A percentile compares a stretch with the other conserved stretches of the same genome.
These are phyloP conservation scores for Neelides sp. DNA, from an alignment of 1,140 invertebrate genomes.

Conservation along the genomic window DNA sequence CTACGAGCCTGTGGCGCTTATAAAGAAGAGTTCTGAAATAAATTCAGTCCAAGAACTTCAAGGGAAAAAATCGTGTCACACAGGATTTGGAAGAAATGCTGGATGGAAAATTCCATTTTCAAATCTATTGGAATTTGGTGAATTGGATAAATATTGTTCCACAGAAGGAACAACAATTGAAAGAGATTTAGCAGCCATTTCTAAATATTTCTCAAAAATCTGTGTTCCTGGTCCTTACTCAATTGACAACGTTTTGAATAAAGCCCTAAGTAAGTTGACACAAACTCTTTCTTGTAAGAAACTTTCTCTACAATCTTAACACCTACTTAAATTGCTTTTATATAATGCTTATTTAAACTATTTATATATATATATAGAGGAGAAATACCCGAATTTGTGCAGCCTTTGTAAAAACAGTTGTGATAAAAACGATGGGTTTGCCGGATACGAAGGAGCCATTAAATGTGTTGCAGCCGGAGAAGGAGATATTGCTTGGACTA, in stretches of 20 bases:
- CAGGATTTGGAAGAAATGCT: conserved; percentile 60
- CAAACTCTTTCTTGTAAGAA: neutral
- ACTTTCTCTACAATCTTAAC: neutral
- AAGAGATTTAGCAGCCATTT: conserved; percentile 57
- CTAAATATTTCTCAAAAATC: conserved; percentile 55
- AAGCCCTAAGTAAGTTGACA: conserved; percentile 52
- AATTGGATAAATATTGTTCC: conserved; percentile 51
- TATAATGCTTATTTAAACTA: too few relatives aligned
- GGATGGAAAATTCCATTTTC: conserved; percentile 42
- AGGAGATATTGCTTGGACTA: conserved; percentile 71
- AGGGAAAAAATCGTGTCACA: conserved; percentile 63
- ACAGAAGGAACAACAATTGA: conserved; percentile 51
- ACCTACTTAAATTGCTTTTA: neutral
- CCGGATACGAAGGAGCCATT: conserved; percentile 70
- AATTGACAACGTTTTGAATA: conserved; percentile 50
- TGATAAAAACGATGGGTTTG: conserved; percentile 64
- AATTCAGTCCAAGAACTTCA: conserved; percentile 48
- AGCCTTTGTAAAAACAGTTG: conserved; percentile 60
- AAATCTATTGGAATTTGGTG: conserved; percentile 53
- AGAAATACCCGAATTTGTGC: conserved; percentile 56
- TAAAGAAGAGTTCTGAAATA: conserved; percentile 53
- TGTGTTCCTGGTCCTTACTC: conserved; percentile 68
- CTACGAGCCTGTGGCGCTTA: conserved; percentile 61
- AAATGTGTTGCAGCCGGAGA: conserved; percentile 60
- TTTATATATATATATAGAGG: conserved; percentile 41